These are phyloP conservation scores for Potorous gilbertii DNA, from an alignment of 2,797 vertebrate species.

Conservation along the genomic window DNA sequence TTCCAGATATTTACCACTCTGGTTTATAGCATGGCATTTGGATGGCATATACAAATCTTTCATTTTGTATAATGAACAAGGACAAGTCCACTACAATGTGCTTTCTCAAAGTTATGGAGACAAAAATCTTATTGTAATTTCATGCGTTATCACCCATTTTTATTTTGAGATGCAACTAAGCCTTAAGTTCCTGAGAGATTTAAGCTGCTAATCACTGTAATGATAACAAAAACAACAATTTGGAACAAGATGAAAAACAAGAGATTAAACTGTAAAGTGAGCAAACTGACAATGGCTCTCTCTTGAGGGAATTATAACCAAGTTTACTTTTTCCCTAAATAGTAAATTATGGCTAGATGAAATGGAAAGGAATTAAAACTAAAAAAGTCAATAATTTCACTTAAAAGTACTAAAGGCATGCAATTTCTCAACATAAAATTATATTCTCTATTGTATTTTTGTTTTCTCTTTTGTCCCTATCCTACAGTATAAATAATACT, in stretches of 20 bases:
- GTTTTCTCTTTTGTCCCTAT: constrained; percentile 11
- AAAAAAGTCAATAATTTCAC: background rate
- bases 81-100: background rate
- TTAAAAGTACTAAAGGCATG: background rate
- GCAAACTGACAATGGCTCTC: background rate
- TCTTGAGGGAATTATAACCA: background rate
- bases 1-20: background rate
- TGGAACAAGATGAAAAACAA: constrained; percentile 37
- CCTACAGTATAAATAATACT: constrained; percentile 1
- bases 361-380: background rate
- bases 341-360: background rate
- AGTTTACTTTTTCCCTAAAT: background rate
- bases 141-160: constrained; percentile 38
- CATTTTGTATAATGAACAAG: background rate
- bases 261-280: background rate
- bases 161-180: constrained; percentile 40
- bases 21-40: background rate
- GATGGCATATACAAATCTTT: constrained; percentile 1
- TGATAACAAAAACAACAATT: constrained; percentile 3
- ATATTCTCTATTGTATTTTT: constrained; percentile 6
- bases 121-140: constrained; percentile 37
- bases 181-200: constrained; percentile 39
- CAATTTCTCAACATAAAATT: background rate
- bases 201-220: constrained; percentile 51
- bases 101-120: constrained; percentile 34